Evolutionary conservation across 2,797 vertebrate genomes (phyloP).

Genomic region (Fistularia commersonii): DNA sequence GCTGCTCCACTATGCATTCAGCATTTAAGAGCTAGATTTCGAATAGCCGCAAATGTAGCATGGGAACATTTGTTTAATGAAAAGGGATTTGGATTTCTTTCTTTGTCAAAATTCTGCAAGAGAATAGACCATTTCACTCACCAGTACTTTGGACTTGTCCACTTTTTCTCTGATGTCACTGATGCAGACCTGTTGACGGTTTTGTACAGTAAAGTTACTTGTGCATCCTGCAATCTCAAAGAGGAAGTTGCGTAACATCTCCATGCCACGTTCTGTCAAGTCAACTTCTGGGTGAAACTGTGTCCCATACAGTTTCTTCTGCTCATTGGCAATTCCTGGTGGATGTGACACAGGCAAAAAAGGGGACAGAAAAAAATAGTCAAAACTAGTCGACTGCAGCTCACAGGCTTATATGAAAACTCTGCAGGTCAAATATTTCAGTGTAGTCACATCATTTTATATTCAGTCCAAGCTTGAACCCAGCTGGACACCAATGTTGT

Average conservation of each 20-base stretch:
- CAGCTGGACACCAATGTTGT: no score
- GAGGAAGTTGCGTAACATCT: conserved; percentile 93
- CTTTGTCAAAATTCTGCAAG: not conserved
- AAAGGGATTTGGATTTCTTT: not conserved
- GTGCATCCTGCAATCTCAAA: conserved; percentile 96
- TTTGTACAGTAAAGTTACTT: conserved; percentile 91
- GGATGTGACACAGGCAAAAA: not conserved
- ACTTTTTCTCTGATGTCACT: conserved; percentile 88
- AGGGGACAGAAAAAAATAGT: no score
- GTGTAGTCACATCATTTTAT: no score
- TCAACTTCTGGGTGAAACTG: conserved; percentile 99
- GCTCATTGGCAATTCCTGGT: conserved; percentile 92
- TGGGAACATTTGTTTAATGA: not conserved
- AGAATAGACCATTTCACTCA: conserved; percentile 60
- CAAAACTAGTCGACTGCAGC: no score
- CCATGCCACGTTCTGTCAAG: conserved; percentile 90
- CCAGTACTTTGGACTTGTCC: conserved; percentile 93
- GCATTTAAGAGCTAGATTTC: not conserved
- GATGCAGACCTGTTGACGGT: conserved; percentile 88
- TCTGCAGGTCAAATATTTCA: no score
- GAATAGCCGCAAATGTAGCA: not conserved
- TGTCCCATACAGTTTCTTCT: conserved; percentile 96
- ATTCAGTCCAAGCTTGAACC: no score
- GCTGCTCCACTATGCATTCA: conserved; percentile 10
- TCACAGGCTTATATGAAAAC: no score